Conservation (phyloP, 2,797 vertebrate species). For the Leptoclinus maculatus region DNA sequence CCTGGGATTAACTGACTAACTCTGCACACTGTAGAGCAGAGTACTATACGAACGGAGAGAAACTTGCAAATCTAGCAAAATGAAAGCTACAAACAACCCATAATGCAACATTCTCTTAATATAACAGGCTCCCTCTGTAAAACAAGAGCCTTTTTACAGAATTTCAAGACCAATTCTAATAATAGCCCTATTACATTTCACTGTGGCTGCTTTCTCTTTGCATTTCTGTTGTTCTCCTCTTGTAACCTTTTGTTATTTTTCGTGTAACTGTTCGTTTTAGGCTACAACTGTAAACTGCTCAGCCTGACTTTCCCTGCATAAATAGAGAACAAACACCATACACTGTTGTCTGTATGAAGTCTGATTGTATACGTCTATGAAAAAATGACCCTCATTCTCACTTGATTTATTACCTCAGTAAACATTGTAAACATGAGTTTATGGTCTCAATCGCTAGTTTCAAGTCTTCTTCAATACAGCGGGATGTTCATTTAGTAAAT, state of each 20-base stretch:
- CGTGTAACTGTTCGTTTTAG: neutral
- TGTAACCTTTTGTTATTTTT: neutral
- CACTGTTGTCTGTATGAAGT: neutral
- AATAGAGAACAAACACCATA: neutral
- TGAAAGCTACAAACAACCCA: constrained; percentile 1
- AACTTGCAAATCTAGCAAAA: neutral
- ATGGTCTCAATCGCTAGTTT: neutral
- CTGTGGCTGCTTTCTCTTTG: neutral
- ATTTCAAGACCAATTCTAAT: neutral
- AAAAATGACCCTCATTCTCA: neutral
- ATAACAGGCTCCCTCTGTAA: neutral
- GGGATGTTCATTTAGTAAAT: neutral
- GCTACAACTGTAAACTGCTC: neutral
- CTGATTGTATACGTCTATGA: neutral
- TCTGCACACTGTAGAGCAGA: neutral
- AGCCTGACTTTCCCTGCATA: neutral
- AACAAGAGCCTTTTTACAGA: neutral
- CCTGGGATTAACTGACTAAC: neutral
- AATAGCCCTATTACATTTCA: neutral
- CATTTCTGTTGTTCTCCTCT: neutral
- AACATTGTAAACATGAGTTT: too few species aligned
- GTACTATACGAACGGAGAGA: too few species aligned
- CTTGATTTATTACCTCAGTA: neutral
- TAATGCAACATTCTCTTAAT: neutral
- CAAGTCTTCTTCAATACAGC: neutral